Evolutionary conservation across 2,888 invertebrate genomes (phyloP), one percentile per base, ranked within the genome.

Genomic region (Parnassius mnemosyne): DNA sequence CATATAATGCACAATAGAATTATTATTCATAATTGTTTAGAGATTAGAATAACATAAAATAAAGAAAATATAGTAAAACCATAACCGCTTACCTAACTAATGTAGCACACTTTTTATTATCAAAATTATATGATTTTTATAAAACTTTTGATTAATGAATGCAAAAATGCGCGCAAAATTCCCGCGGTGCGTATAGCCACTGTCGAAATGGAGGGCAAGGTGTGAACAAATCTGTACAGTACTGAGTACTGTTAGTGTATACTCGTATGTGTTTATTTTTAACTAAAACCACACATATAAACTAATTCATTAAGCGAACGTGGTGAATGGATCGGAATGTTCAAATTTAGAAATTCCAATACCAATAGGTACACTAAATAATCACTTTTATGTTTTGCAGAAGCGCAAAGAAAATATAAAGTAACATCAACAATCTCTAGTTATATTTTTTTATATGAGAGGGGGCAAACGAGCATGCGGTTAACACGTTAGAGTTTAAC

Each of bases 191-290:
- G 75, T 74, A 75, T 72, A 70, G 74, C 77, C 74, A 84, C 87
- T 85, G 83, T 74, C 75, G 76, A 75, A 80, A 79, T 77, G 74
- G 76, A 65, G 66, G 64, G 79, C 77, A 81, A 87, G 85, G 87
- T 87, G 87, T 80, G 81, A 85, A 83, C 73, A 73, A 81, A 78
- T 78, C 70, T 67, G 70, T 69, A 72, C 72, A 66, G 68, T 68
- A 60, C 69, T 67, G 71, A 66, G 68, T 68, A 60, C 69, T 67
- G 71, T 72, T 68, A 74, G 73, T 76, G 74, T 73, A 77, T 75
- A n/a, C n/a, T n/a, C n/a, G n/a, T n/a, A 78, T 77, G 78, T 76
- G 81, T 87, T 87, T 89, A 88, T 89, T 87, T 89, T 84, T 76
- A 81, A 77, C 59, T 52, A 43, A 60, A 53, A 53, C 55, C 56